phyloP scores from a whole-genome alignment of 1,140 invertebrate genomes.

The Thalassaphorura encarpata region DNA sequence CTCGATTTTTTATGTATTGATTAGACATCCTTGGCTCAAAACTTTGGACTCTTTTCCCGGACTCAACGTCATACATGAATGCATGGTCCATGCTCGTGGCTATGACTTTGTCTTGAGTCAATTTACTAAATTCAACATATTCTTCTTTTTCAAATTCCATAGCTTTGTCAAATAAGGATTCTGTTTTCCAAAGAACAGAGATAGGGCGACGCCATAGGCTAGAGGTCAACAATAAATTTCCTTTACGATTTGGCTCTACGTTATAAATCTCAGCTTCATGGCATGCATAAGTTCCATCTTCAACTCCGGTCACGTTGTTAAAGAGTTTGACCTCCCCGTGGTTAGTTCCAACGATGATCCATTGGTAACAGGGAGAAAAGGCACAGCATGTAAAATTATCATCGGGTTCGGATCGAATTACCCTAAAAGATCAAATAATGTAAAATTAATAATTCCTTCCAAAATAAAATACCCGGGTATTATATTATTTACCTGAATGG shows the following conservation, averaged over 20 bases:
- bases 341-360: slow-evolving; percentile 72
- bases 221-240: slow-evolving; percentile 71
- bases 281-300: slow-evolving; percentile 65
- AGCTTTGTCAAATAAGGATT: slow-evolving; percentile 33
- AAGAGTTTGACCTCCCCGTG: slow-evolving; percentile 78
- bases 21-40: slow-evolving; percentile 74
- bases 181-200: slow-evolving; percentile 74
- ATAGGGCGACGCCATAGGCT: slow-evolving; percentile 69
- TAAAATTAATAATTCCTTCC: slow-evolving; percentile 6
- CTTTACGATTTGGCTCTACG: slow-evolving; percentile 59
- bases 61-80: slow-evolving; percentile 74
- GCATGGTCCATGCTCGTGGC: slow-evolving; percentile 24
- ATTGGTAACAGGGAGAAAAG: slow-evolving; percentile 55
- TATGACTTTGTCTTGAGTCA: slow-evolving; percentile 56
- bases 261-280: slow-evolving; percentile 75
- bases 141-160: slow-evolving; percentile 63
- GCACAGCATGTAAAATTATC: slow-evolving; percentile 32
- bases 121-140: slow-evolving; percentile 85
- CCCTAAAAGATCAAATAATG: slow-evolving; percentile 5
- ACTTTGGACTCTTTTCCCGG: slow-evolving; percentile 59
- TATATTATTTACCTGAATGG: slow-evolving; percentile 18
- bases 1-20: slow-evolving; percentile 84
- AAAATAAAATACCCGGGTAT: background rate
- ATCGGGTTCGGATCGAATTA: slow-evolving; percentile 5
- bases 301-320: slow-evolving; percentile 66